phyloP scores from a whole-genome alignment of 30 jellyfish, hydroid and myxozoan genomes.

The Cassiopea andromeda region DNA sequence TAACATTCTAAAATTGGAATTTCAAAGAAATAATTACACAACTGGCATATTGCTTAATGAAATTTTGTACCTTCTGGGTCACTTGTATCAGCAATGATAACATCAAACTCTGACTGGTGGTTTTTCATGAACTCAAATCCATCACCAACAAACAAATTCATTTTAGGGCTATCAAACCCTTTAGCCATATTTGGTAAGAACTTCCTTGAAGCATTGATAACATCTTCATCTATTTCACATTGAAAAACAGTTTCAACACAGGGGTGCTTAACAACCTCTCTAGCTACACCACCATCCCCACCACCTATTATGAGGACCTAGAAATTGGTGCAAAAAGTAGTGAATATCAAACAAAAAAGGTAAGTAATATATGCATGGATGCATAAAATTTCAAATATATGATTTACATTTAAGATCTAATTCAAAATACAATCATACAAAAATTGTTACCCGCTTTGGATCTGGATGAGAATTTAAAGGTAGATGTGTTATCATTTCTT shows the following conservation, averaged over 20 bases:
- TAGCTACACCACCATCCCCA: slow-evolving; percentile 99
- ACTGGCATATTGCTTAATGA: not conserved
- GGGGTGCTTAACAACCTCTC: slow-evolving; percentile 93
- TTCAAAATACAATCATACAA: not conserved
- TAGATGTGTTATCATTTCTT: slow-evolving; percentile 83
- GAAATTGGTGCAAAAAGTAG: not conserved
- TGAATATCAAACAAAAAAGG: not conserved
- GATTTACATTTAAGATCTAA: not conserved
- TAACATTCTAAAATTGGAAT: too few relatives aligned
- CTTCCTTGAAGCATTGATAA: slow-evolving; percentile 76
- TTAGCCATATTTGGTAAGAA: slow-evolving; percentile 84
- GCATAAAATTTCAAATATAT: too few relatives aligned
- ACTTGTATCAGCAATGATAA: slow-evolving; percentile 89
- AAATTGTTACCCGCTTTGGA: slow-evolving; percentile 61
- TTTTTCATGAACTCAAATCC: slow-evolving; percentile 90
- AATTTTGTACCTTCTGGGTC: slow-evolving; percentile 91
- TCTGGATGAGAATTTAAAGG: slow-evolving; percentile 84
- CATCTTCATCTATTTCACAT: slow-evolving; percentile 97
- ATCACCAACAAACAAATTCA: slow-evolving; percentile 78
- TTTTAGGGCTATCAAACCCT: slow-evolving; percentile 83
- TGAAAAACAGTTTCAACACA: slow-evolving; percentile 85
- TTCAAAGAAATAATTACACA: not conserved
- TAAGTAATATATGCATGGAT: not conserved
- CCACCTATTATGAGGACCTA: slow-evolving; percentile 96
- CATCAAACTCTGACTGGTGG: slow-evolving; percentile 83